Evolutionary conservation across 2,797 vertebrate species (phyloP).

Genomic region (Onychomys arenicola): DNA sequence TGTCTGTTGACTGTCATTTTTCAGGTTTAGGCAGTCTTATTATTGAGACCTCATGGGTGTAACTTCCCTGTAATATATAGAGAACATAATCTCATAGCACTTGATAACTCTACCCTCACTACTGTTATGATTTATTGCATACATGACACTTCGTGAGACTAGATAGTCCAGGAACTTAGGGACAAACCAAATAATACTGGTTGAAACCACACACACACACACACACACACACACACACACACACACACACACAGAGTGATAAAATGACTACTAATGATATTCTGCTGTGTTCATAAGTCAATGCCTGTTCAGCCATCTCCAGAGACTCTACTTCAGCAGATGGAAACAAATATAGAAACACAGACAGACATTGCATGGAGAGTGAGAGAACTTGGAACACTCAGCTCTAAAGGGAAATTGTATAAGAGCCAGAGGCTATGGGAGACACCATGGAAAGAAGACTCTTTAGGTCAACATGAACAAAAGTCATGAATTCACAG

Average conservation of each 20-base stretch:
- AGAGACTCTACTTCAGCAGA: background rate
- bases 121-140: background rate
- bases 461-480: background rate
- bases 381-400: background rate
- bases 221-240: no score
- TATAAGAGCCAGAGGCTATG: background rate
- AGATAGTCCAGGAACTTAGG: background rate
- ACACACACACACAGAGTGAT: no score
- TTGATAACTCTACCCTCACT: background rate
- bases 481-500: background rate
- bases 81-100: background rate
- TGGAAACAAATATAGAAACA: background rate
- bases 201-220: background rate
- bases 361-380: background rate
- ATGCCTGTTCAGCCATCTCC: background rate
- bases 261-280: background rate
- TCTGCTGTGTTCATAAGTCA: background rate
- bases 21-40: background rate
- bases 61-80: background rate
- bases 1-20: background rate
- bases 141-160: no score
- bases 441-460: background rate
- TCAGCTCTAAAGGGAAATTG: background rate
- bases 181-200: background rate
- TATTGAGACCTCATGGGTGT: background rate